Evolutionary conservation across 2,113 vertebrate species (phyloP).

Genomic region (Willisornis vidua): DNA sequence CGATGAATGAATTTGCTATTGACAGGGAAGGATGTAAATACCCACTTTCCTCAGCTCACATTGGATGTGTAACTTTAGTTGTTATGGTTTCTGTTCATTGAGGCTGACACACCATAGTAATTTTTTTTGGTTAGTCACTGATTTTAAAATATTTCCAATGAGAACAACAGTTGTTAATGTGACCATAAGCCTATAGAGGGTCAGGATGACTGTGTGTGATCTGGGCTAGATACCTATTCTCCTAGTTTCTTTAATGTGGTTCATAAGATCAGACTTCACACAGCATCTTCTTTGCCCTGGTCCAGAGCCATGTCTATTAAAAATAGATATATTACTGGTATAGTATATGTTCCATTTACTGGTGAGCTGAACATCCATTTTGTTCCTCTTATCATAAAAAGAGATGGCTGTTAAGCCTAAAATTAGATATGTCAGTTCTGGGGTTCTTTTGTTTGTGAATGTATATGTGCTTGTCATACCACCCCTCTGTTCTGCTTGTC

Average conservation of each 20-base stretch:
- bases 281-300: background rate
- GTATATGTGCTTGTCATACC: background rate
- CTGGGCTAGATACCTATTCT: background rate
- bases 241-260: background rate
- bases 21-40: background rate
- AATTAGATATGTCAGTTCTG: background rate
- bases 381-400: background rate
- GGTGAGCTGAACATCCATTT: background rate
- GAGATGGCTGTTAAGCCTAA: background rate
- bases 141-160: background rate
- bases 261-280: background rate
- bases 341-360: background rate
- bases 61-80: background rate
- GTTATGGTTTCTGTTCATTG: background rate
- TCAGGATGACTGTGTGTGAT: background rate
- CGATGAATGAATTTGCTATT: background rate
- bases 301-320: background rate
- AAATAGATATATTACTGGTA: background rate
- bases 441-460: background rate
- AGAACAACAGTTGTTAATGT: background rate
- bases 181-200: background rate
- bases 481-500: background rate
- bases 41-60: background rate
- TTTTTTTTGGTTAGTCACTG: background rate
- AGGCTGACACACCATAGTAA: background rate